These are phyloP conservation scores for Riptortus pedestris DNA, from an alignment of 1,140 invertebrate species.

Conservation along the genomic window DNA sequence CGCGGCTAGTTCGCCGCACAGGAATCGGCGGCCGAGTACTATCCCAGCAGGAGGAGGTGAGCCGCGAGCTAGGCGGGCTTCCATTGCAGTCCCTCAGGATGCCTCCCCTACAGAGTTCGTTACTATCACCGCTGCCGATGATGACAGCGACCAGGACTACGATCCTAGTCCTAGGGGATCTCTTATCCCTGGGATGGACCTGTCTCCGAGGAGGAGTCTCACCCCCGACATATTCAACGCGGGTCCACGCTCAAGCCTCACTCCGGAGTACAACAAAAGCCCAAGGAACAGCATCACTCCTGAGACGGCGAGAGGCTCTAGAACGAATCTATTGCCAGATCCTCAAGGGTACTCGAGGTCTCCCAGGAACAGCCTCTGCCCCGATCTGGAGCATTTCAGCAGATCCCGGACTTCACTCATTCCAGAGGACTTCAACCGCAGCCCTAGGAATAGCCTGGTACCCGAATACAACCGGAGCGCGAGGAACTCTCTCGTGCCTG, in stretches of 20 bases:
- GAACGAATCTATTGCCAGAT: conserved; percentile 48
- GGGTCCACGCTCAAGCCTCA: conserved; percentile 35
- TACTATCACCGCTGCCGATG: conserved; percentile 30
- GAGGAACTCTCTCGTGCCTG: conserved; percentile 49
- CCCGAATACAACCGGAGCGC: conserved; percentile 42
- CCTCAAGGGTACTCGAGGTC: conserved; percentile 35
- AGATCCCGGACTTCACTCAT: conserved; percentile 51
- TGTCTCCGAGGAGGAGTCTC: conserved; percentile 51
- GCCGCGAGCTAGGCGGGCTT: conserved; percentile 38
- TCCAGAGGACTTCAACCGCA: conserved; percentile 44
- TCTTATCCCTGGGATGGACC: conserved; percentile 39
- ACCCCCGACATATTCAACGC: conserved; percentile 45
- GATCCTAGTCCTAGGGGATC: conserved; percentile 34
- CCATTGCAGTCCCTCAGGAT: conserved; percentile 35
- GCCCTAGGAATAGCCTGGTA: conserved; percentile 39
- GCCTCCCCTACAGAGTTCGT: conserved; percentile 32
- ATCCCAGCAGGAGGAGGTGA: conserved; percentile 37
- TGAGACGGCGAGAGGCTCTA: conserved; percentile 43
- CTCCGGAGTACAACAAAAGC: conserved; percentile 47
- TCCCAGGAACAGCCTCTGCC: conserved; percentile 42
- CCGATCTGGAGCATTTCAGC: conserved; percentile 37
- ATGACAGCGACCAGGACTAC: conserved; percentile 26
- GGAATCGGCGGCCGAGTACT: conserved; percentile 29
- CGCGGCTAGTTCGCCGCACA: conserved; percentile 49
- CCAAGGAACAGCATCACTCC: conserved; percentile 47